Conservation (phyloP, 2,888 invertebrate species). For the Zygothrica quintamaculata region DNA sequence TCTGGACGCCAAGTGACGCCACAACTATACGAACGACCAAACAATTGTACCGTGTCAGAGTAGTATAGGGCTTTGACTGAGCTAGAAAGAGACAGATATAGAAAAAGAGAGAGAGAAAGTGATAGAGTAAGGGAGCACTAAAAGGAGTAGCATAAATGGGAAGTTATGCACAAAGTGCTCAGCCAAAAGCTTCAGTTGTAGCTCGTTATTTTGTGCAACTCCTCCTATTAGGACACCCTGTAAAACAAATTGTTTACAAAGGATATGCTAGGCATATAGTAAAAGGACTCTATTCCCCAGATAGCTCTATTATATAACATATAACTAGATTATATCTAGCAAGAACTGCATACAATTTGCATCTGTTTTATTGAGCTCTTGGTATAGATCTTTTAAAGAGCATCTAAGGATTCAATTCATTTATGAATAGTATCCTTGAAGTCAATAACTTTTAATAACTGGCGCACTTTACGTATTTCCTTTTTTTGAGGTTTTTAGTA, state of each 20-base stretch:
- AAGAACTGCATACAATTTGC: too few species aligned
- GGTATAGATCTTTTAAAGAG: too few species aligned
- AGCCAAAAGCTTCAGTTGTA: slow-evolving; percentile 68
- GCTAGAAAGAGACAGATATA: not conserved
- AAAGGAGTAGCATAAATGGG: slow-evolving; percentile 50
- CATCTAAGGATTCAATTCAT: too few species aligned
- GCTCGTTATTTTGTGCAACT: slow-evolving; percentile 74
- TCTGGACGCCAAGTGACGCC: slow-evolving; percentile 59
- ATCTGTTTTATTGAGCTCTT: too few species aligned
- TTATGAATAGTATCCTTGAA: slow-evolving; percentile 7
- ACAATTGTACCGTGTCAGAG: slow-evolving; percentile 47
- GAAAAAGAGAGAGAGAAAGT: not conserved
- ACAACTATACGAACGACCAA: slow-evolving; percentile 59
- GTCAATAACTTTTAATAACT: not conserved
- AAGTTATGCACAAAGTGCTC: slow-evolving; percentile 77
- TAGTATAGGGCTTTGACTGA: slow-evolving; percentile 12
- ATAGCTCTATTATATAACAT: too few species aligned
- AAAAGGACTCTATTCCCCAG: too few species aligned
- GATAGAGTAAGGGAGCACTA: not conserved
- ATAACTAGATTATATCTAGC: too few species aligned
- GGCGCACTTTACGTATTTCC: not conserved
- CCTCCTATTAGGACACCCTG: slow-evolving; percentile 40
- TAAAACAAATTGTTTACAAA: not conserved
- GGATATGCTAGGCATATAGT: too few species aligned
- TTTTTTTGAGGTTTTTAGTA: slow-evolving; percentile 37